Percentiles rank a stretch among this genome's conserved stretches.
Evolutionary conservation across 2,797 vertebrate genomes (phyloP).

Genomic region (Notolabrus celidotus): DNA sequence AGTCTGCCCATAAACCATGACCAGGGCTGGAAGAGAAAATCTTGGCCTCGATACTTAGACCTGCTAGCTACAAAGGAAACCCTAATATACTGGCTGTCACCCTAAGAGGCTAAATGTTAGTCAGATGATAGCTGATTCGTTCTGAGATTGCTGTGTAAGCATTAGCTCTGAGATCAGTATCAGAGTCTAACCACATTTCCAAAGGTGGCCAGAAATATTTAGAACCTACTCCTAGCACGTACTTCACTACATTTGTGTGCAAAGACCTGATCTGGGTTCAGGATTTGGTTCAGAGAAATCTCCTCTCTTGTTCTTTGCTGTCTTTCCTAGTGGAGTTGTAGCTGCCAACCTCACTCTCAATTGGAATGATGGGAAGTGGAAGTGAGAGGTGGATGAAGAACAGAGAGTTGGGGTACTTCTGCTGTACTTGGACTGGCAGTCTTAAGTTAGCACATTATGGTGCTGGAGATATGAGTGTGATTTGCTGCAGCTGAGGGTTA

Average conservation of each 20-base stretch:
- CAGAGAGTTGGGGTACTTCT: conserved; percentile 12
- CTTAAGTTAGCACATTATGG: conserved; percentile 31
- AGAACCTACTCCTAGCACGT: conserved; percentile 20
- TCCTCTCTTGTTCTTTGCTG: conserved; percentile 29
- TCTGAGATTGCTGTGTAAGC: conserved; percentile 21
- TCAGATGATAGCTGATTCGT: neutral
- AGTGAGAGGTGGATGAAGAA: conserved; percentile 48
- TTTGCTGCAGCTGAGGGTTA: conserved; percentile 38
- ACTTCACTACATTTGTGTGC: conserved; percentile 7
- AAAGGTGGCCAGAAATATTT: conserved; percentile 12
- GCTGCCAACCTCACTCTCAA: conserved; percentile 34
- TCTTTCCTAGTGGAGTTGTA: conserved; percentile 24
- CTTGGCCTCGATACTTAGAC: neutral
- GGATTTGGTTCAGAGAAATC: conserved; percentile 49
- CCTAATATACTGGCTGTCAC: neutral
- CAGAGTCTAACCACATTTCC: conserved; percentile 29
- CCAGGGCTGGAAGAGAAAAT: neutral
- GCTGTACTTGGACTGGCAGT: conserved; percentile 39
- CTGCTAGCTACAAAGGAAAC: neutral
- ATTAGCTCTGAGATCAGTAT: conserved; percentile 47
- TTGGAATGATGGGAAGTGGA: conserved; percentile 40
- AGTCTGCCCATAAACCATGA: neutral
- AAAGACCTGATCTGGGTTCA: conserved; percentile 39
- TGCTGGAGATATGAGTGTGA: conserved; percentile 37
- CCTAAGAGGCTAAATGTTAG: neutral